Evolutionary conservation across 2,888 invertebrate genomes (phyloP), one percentile per base, ranked within the genome.

Genomic region (Meiosimyza decipiens): DNA sequence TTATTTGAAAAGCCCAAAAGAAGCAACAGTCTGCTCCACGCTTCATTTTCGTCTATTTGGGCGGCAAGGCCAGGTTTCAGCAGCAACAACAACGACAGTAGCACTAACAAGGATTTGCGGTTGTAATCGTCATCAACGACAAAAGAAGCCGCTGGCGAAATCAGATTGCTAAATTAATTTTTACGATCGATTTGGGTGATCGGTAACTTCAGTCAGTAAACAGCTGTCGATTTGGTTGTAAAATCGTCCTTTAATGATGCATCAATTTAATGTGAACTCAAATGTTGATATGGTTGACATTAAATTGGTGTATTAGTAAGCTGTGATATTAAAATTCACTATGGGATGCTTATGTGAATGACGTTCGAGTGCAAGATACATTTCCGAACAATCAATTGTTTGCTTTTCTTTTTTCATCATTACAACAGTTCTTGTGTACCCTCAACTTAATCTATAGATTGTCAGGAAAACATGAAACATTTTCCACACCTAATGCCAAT

Each of bases 141-240:
- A 68, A 68, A 57, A 28, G 68, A 57, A 57, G 68, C 68, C 57
- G 68, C 57, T 16, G 18, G 13, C 59, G 47, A 49, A 55, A 54
- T 52, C 15, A 15, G 57, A 54, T 66, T 47, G 47, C 59, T 16
- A 22, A 57, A 22, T 57, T 57, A 57, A 68, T 68, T 68, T 63
- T 68, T 68, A 68, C 68, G 52, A 54, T 60, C 60, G 54, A 16
- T 71, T 54, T 54, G 55, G 62, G 40, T 51, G 71, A 62, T 40
- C 54, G 60, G 71, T 55, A 54, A 15, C 55, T 52, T 22, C 55
- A 71, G 54, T 62, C 63, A 71, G 33, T 11, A 13, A 49, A 50
- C 50, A 64, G 64, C 16, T 64, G 64, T 40, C 66, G 28, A 33
- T 11, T 22, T 13, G 66, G 3, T 33, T 66, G 40, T 13, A 55